Conservation (phyloP, 2,888 invertebrate species). For the Axea sp. region DNA sequence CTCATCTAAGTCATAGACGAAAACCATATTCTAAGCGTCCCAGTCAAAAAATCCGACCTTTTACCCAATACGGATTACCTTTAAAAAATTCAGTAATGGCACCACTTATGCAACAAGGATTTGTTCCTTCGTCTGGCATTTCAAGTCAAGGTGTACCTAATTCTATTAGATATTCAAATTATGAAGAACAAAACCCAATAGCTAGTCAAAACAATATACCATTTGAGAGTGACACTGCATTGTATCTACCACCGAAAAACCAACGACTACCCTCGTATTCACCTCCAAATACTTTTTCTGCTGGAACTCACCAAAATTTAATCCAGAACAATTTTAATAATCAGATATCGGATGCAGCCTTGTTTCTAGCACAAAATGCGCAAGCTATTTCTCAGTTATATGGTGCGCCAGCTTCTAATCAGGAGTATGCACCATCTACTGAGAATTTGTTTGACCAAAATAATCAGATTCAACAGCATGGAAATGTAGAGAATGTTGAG, state of each 20-base stretch:
- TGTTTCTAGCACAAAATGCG: constrained; percentile 74
- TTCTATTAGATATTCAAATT: constrained; percentile 69
- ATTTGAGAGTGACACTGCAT: constrained; percentile 72
- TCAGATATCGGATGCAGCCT: constrained; percentile 75
- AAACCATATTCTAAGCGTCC: constrained; percentile 66
- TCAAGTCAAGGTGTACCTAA: constrained; percentile 67
- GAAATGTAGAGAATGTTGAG: constrained; percentile 24
- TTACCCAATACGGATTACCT: constrained; percentile 73
- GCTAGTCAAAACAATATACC: constrained; percentile 75
- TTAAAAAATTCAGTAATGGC: constrained; percentile 23
- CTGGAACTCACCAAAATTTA: constrained; percentile 60
- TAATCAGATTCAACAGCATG: constrained; percentile 65
- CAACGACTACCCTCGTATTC: constrained; percentile 71
- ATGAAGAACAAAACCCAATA: constrained; percentile 71
- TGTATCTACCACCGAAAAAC: constrained; percentile 76
- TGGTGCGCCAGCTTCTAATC: constrained; percentile 69
- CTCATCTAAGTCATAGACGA: constrained; percentile 64
- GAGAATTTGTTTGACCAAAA: constrained; percentile 62
- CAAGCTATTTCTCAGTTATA: constrained; percentile 76
- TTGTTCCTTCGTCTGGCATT: constrained; percentile 46
- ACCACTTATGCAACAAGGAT: constrained; percentile 60
- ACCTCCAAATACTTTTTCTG: constrained; percentile 16
- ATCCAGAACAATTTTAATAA: constrained; percentile 57
- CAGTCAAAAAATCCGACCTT: constrained; percentile 69
- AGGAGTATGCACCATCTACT: constrained; percentile 72